A percentile compares a stretch with the other conserved stretches of the same genome.
Evolutionary conservation across 2,797 vertebrate genomes (phyloP).

Genomic region (Enteromius anoplus): DNA sequence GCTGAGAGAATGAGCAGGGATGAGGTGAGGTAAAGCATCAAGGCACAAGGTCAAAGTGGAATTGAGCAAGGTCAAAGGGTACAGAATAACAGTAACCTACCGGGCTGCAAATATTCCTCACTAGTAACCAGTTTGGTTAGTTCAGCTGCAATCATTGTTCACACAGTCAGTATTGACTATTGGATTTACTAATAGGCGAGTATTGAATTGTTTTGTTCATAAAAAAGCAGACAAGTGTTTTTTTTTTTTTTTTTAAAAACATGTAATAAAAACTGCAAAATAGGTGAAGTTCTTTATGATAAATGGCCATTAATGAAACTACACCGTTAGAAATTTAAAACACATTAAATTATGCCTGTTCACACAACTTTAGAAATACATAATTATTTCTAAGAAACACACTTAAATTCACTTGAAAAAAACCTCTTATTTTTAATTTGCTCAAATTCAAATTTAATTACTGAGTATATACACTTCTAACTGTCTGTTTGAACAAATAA

Average conservation of each 20-base stretch:
- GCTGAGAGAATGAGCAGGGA: not conserved
- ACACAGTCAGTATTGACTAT: not conserved
- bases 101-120: not conserved
- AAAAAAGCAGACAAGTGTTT: not conserved
- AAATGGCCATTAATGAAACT: not conserved
- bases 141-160: not conserved
- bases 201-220: not conserved
- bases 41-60: constrained; percentile 1
- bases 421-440: not conserved
- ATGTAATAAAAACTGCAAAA: not conserved
- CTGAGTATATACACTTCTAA: not conserved
- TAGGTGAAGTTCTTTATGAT: not conserved
- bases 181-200: not conserved
- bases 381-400: not conserved
- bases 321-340: not conserved
- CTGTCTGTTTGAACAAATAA: not conserved
- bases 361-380: no score
- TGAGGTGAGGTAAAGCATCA: constrained; percentile 19
- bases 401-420: not conserved
- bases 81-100: not conserved
- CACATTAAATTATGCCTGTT: no score
- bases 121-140: not conserved
- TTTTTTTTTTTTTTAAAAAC: not conserved
- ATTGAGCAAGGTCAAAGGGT: not conserved
- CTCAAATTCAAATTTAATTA: not conserved